Conservation (phyloP, 2,113 vertebrate genomes). For the Cyanoderma ruficeps region DNA sequence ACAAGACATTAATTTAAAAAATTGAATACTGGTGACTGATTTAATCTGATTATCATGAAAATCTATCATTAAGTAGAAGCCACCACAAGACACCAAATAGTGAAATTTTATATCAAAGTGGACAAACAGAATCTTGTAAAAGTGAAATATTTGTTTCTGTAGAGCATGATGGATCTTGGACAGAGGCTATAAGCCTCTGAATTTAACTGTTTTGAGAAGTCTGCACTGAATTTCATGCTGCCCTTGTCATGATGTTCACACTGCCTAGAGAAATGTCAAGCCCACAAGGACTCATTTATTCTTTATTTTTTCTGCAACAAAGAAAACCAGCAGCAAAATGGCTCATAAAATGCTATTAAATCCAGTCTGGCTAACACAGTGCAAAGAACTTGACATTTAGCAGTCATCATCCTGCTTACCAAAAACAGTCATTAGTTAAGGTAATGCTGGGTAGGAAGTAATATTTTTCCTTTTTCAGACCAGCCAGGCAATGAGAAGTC, state of each 20-base stretch:
- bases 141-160: background rate
- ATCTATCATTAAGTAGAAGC: background rate
- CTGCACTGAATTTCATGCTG: background rate
- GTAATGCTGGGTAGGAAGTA: background rate
- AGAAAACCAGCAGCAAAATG: background rate
- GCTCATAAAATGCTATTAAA: background rate
- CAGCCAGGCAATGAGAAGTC: background rate
- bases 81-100: background rate
- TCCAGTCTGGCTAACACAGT: background rate
- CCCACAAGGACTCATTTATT: background rate
- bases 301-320: background rate
- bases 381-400: background rate
- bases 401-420: background rate
- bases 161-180: background rate
- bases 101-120: background rate
- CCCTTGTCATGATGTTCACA: background rate
- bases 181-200: background rate
- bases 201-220: background rate
- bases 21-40: background rate
- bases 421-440: background rate
- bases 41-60: background rate
- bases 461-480: slow-evolving; percentile 16
- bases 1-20: background rate
- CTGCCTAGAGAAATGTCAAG: background rate
- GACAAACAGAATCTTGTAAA: background rate